Percentiles rank a stretch among this genome's conserved stretches.
These are phyloP conservation scores for Dendrophyllia cribrosa DNA, from an alignment of 64 coral and sea anemone genomes.

Conservation along the genomic window DNA sequence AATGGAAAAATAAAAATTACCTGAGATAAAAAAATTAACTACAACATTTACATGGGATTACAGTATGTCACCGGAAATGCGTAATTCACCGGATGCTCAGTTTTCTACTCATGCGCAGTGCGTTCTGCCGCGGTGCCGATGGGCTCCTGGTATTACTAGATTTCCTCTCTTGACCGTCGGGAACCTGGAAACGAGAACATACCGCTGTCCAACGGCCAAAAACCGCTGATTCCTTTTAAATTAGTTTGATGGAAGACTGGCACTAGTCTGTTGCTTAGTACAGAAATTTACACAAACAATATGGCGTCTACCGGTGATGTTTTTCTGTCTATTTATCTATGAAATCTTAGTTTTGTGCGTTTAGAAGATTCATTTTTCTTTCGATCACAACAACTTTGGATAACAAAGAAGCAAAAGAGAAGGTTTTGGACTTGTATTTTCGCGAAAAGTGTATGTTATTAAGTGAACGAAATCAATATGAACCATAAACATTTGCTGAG, in stretches of 20 bases:
- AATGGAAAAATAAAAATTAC: too few species aligned
- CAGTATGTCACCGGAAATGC: too few species aligned
- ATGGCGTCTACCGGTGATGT: background rate
- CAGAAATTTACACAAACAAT: conserved; percentile 15
- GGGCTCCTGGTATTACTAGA: too few species aligned
- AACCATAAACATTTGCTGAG: conserved; percentile 78
- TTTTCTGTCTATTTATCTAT: background rate
- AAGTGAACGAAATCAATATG: background rate
- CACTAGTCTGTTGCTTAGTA: conserved; percentile 40
- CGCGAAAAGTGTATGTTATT: too few species aligned
- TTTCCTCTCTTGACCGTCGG: too few species aligned
- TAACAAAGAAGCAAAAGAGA: background rate
- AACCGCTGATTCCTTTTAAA: too few species aligned
- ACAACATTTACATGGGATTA: too few species aligned
- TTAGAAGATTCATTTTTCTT: background rate
- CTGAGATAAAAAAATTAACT: too few species aligned
- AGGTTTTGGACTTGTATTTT: background rate
- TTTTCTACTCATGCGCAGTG: too few species aligned
- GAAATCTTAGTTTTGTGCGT: background rate
- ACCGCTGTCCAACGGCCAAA: background rate
- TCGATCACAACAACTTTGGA: background rate
- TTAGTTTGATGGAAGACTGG: background rate
- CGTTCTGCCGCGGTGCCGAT: too few species aligned
- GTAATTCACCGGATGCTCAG: too few species aligned
- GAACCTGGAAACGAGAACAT: too few species aligned